phyloP scores from a whole-genome alignment of 2,113 vertebrate genomes.

The Aptenodytes forsteri region DNA sequence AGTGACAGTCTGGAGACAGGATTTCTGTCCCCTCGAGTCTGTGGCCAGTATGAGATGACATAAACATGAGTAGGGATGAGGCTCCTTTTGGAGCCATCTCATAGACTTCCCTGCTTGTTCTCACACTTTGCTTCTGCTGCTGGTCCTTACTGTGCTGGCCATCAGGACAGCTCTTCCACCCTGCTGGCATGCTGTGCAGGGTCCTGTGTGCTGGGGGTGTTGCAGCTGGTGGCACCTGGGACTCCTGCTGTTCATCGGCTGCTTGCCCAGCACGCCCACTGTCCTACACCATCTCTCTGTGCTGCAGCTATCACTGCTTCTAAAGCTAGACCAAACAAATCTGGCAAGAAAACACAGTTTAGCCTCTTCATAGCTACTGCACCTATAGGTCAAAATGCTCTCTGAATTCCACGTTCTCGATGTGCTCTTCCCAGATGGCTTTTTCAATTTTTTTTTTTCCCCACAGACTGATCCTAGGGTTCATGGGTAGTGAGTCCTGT shows the following conservation, averaged over 20 bases:
- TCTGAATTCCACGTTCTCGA: background rate
- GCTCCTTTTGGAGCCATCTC: background rate
- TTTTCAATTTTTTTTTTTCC: background rate
- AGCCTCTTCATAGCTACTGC: background rate
- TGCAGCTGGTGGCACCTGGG: background rate
- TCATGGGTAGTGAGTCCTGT: background rate
- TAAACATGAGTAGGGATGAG: background rate
- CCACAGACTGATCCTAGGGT: background rate
- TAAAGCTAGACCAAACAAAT: background rate
- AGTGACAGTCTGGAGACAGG: background rate
- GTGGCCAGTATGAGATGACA: background rate
- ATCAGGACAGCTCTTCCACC: background rate
- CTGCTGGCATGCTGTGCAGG: background rate
- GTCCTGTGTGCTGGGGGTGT: rapidly evolving
- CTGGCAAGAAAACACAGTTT: background rate
- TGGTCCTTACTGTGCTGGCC: background rate
- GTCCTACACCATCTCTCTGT: background rate
- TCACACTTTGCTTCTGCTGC: background rate
- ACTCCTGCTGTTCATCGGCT: background rate
- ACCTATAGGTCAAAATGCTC: background rate
- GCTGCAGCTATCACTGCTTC: background rate
- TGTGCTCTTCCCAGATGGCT: background rate
- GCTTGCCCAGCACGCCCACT: background rate
- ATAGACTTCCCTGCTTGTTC: background rate
- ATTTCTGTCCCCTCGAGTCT: background rate